These are phyloP conservation scores for Microcebus griseorufus DNA, from an alignment of 2,113 vertebrate genomes.

Conservation along the genomic window DNA sequence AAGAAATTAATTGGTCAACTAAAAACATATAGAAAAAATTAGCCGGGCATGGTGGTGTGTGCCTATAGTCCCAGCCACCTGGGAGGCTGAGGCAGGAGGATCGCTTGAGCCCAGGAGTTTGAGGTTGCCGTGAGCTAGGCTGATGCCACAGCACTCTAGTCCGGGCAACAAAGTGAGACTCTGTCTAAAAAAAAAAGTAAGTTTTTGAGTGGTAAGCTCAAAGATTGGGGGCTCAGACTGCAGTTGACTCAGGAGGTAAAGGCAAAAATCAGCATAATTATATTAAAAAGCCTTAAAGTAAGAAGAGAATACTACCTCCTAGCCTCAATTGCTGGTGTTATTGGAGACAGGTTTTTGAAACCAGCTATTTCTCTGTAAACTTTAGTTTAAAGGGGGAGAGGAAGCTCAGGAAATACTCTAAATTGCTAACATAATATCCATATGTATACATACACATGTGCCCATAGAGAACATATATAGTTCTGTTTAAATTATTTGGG, in stretches of 20 bases:
- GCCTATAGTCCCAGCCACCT: too few species aligned
- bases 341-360: not conserved
- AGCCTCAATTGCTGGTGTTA: not conserved
- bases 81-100: too few species aligned
- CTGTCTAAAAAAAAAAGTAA: too few species aligned
- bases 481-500: conserved; percentile 38
- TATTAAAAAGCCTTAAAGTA: not conserved
- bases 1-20: too few species aligned
- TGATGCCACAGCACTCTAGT: too few species aligned
- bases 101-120: too few species aligned
- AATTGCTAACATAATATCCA: not conserved
- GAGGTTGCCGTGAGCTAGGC: too few species aligned
- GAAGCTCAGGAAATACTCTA: not conserved
- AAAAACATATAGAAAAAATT: too few species aligned
- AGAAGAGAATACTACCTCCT: conserved; percentile 8
- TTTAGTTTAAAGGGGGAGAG: conserved; percentile 35
- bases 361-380: not conserved
- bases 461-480: not conserved
- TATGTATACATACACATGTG: not conserved
- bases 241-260: conserved; percentile 2
- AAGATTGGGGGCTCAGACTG: not conserved
- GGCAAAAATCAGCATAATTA: not conserved
- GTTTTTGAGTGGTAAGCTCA: not conserved
- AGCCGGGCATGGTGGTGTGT: too few species aligned
- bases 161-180: too few species aligned